Evolutionary conservation across 2,113 vertebrate genomes (phyloP), one percentile per base, ranked within the genome.

Genomic region (Heteronetta atricapilla): DNA sequence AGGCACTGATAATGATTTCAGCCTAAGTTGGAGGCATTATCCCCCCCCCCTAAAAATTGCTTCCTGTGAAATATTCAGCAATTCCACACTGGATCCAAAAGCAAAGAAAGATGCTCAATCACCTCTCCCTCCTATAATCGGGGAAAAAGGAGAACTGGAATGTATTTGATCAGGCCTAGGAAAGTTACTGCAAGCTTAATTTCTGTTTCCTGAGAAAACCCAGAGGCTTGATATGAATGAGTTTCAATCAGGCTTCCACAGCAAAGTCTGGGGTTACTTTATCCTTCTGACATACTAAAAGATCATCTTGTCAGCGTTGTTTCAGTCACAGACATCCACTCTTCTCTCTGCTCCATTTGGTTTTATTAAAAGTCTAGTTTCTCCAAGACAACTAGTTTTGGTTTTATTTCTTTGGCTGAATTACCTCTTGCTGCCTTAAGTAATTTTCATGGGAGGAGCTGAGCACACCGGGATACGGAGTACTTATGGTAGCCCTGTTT

Each of bases 371-470:
- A 29, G 4, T 76, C 58, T 82, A 2, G 20, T 75, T 95, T 64
- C 73, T 90, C 26, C 60, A 70, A 64, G 56, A 67, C 29, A 33
- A 11, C 56, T 84, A 29, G 20, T 31, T 88, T 78, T 62, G 73
- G 83, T 96, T 88, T 84, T 83, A 82, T 79, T 93, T 90, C 46
- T 81, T 90, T 73, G 68, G 38, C 52, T 78, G 64, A 84, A 84
- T 81, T 86, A 58, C 42, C 18, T 95, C 62, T 86, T 81, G 11
- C 56, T 86, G 88, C 86, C 53, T 67, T 75, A 72, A 94, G 48
- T 50, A 67, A 83, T 95, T 80, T 88, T 44, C 20, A 23, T 56
- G 46, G 33, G 29, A 59, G 88, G 56, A 74, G 42, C 13, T 56
- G 28, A 15, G 42, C 67, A 72, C 5, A 8, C 29, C 15, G 34